Evolutionary conservation across 2,888 invertebrate genomes (phyloP), one percentile per base, ranked within the genome.

Genomic region (Muschampia plurimacula): DNA sequence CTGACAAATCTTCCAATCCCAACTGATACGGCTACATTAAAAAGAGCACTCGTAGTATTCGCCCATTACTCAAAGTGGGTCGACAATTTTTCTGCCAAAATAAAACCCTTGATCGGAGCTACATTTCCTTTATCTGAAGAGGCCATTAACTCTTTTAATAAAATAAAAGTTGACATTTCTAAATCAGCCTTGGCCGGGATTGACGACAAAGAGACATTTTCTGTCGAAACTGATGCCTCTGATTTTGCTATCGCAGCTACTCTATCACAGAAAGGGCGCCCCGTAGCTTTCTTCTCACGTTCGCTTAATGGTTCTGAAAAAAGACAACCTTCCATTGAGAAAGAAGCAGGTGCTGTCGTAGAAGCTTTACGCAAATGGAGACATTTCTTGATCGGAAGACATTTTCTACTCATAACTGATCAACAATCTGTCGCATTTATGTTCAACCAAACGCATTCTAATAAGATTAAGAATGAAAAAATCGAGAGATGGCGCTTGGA

Each of bases 31-130:
- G 60, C 60, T 28, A 36, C 28, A 32, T 13, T 60, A 13, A 60
- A 60, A 60, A 28, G 60, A 60, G 60, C 60, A 28, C 60, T 60
- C 32, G 60, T 36, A 28, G n/a, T 60, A 60, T 60, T 60, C n/a
- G 60, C 60, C n/a, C 60, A 60, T n/a, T 60, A 60, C 22, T 22
- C 22, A 22, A 22, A 22, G 22, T 22, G 22, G 22, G 22, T 22
- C 22, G 22, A 22, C 1, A 22, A 22, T 22, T 22, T 22, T 22
- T 22, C 22, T 22, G 22, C 22, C 22, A 22, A 22, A 22, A 22
- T 22, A 22, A 22, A 22, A 22, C 22, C 22, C 22, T 22, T 22
- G 22, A 22, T 22, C 22, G 22, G 22, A 22, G 22, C 22, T 22
- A 22, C 22, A 0, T 22, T 22, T 22, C 22, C 22, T 22, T 22